Conservation (phyloP, 1,140 invertebrate species). For the Aphelinus certus region DNA sequence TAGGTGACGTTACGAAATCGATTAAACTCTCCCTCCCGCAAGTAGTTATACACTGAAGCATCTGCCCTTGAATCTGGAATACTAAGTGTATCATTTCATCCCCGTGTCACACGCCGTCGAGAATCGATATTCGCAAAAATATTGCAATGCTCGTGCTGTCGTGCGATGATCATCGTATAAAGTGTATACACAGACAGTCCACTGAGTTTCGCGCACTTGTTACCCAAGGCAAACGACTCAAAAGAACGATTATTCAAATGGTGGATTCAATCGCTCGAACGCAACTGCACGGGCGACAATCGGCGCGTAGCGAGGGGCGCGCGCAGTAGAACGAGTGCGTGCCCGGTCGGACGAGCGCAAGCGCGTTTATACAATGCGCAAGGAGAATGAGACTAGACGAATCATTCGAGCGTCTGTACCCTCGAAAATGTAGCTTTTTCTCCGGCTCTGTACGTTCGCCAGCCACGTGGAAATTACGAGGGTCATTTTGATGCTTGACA, state of each 20-base stretch:
- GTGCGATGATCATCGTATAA: too few relatives aligned
- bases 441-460: background rate
- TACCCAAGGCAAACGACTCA: slow-evolving; percentile 32
- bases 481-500: background rate
- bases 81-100: too few relatives aligned
- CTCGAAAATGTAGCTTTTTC: background rate
- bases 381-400: background rate
- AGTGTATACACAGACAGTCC: too few relatives aligned
- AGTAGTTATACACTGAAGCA: too few relatives aligned
- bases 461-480: background rate
- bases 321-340: background rate
- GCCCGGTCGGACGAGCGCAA: slow-evolving; percentile 1
- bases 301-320: background rate
- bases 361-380: background rate
- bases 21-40: too few relatives aligned
- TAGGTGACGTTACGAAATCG: too few relatives aligned
- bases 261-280: slow-evolving; percentile 36
- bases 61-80: too few relatives aligned
- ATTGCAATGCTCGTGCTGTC: too few relatives aligned
- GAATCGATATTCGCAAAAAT: too few relatives aligned
- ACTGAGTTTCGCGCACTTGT: too few relatives aligned
- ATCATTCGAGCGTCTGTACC: background rate
- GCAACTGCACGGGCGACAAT: slow-evolving; percentile 9
- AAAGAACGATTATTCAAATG: slow-evolving; percentile 51
- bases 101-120: too few relatives aligned